These are phyloP conservation scores for Hippopotamus amphibius DNA, from an alignment of 2,113 vertebrate genomes.

Conservation along the genomic window DNA sequence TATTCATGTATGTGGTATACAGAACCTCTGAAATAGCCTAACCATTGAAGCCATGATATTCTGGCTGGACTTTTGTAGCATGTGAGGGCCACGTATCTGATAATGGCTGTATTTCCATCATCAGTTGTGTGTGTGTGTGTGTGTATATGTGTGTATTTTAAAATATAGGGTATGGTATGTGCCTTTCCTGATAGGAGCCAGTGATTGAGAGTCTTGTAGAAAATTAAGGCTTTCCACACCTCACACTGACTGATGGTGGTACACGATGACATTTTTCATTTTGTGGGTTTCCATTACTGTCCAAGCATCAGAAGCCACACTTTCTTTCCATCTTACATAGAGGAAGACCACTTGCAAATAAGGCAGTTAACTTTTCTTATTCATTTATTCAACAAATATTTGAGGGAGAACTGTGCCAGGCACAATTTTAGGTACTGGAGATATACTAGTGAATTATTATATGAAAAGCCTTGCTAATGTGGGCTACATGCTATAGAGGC, in stretches of 20 bases:
- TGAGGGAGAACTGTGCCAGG: background rate
- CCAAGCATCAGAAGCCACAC: background rate
- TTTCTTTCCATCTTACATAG: background rate
- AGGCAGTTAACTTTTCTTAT: background rate
- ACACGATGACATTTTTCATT: slow-evolving; percentile 20
- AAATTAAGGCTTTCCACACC: background rate
- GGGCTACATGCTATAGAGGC: background rate
- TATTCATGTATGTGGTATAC: background rate
- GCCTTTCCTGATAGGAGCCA: background rate
- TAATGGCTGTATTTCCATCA: background rate
- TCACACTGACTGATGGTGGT: background rate
- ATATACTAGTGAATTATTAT: background rate
- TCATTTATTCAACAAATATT: background rate
- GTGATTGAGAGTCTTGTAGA: background rate
- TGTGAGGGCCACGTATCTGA: background rate
- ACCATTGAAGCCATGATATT: background rate
- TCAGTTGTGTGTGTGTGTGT: background rate
- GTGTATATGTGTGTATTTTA: background rate
- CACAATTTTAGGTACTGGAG: background rate
- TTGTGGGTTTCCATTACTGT: slow-evolving; percentile 7
- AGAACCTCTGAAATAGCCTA: background rate
- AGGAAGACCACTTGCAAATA: background rate
- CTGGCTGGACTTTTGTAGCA: background rate
- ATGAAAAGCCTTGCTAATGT: background rate
- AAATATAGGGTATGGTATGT: background rate